phyloP scores from a whole-genome alignment of 1,140 invertebrate species.

The Orchesella cincta region DNA sequence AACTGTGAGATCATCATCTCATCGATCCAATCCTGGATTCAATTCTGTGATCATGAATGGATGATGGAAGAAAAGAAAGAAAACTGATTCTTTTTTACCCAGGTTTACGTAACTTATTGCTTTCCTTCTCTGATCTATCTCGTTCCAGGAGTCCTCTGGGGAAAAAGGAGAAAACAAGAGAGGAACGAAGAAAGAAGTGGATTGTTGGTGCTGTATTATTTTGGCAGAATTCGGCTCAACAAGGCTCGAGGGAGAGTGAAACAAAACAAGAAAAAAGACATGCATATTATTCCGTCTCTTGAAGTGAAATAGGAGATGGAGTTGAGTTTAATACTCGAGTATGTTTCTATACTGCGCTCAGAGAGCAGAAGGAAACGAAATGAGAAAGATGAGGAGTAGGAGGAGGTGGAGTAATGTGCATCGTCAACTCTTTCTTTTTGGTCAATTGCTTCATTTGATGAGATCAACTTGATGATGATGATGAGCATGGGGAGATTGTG shows the following conservation, averaged over 20 bases:
- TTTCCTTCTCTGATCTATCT: background rate
- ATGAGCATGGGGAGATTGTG: background rate
- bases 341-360: background rate
- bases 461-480: slow-evolving; percentile 36
- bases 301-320: background rate
- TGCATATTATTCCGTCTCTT: no score
- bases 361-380: slow-evolving; percentile 3
- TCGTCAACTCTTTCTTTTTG: slow-evolving; percentile 22
- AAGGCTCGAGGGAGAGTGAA: background rate
- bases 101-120: slow-evolving; percentile 12
- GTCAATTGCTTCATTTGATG: slow-evolving; percentile 44
- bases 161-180: background rate
- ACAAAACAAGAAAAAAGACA: background rate
- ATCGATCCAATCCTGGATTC: no score
- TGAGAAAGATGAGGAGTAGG: background rate
- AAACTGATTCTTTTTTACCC: background rate
- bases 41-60: no score
- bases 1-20: no score
- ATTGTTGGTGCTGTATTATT: background rate
- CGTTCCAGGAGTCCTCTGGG: background rate
- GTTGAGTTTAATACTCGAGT: background rate
- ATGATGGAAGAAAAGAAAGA: no score
- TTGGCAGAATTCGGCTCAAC: background rate
- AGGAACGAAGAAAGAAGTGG: background rate
- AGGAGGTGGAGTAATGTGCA: background rate